Evolutionary conservation across 1,140 invertebrate species (phyloP).

Genomic region (Trichogramma pretiosum): DNA sequence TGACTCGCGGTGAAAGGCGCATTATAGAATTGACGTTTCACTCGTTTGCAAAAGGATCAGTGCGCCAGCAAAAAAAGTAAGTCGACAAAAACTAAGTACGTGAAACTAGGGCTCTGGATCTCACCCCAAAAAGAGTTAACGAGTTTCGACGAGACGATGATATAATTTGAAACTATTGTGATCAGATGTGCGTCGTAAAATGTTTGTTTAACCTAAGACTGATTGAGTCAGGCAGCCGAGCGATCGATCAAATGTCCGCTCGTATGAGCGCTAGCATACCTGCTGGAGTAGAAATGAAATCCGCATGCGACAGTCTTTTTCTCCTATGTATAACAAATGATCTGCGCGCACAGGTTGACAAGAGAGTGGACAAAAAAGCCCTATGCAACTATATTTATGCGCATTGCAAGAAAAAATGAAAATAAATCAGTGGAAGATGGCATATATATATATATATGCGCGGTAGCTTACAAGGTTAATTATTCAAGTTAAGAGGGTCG

Average conservation of each 20-base stretch:
- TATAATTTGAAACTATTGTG: too few species aligned
- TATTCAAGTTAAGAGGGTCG: constrained; percentile 44
- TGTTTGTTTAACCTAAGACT: constrained; percentile 3
- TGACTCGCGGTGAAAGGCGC: constrained; percentile 19
- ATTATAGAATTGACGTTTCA: constrained; percentile 3
- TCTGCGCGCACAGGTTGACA: constrained; percentile 29
- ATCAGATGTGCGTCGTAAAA: too few species aligned
- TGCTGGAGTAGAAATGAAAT: constrained; percentile 16
- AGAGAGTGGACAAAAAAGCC: constrained; percentile 5
- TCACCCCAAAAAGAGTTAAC: too few species aligned
- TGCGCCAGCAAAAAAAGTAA: not conserved
- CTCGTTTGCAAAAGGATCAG: not conserved
- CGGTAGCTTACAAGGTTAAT: constrained; percentile 43
- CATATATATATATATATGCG: too few species aligned
- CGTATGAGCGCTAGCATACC: too few species aligned
- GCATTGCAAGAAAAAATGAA: constrained; percentile 16
- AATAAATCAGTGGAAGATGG: too few species aligned
- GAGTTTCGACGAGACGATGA: too few species aligned
- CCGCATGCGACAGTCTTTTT: constrained; percentile 29
- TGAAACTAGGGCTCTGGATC: too few species aligned
- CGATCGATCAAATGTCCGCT: constrained; percentile 18
- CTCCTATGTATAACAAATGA: constrained; percentile 41
- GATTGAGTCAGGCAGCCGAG: too few species aligned
- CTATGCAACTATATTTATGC: too few species aligned
- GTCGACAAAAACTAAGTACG: not conserved